These are phyloP conservation scores for Amiota communis DNA, from an alignment of 2,888 invertebrate species.

Conservation along the genomic window DNA sequence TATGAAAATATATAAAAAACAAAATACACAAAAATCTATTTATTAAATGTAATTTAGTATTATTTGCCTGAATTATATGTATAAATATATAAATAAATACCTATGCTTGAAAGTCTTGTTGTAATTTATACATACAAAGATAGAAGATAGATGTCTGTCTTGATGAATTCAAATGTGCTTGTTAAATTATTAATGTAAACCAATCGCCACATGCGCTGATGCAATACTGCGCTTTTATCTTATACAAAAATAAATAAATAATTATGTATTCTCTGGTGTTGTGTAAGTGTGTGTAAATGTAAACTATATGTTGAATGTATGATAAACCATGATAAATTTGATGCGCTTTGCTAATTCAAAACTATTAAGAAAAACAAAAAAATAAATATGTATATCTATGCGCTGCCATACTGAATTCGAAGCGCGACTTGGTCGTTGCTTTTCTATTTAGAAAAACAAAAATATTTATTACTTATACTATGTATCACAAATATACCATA, in stretches of 20 bases:
- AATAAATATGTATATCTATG: constrained; percentile 49
- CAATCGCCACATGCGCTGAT: no score
- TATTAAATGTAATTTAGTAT: not conserved
- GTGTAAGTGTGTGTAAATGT: no score
- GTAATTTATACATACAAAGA: no score
- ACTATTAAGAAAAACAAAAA: constrained; percentile 19
- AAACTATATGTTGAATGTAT: not conserved
- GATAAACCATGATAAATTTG: not conserved
- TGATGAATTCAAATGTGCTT: not conserved
- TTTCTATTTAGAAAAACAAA: not conserved
- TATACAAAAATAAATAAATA: not conserved
- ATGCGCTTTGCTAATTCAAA: constrained; percentile 29
- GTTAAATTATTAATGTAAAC: constrained; percentile 5
- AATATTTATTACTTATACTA: constrained; percentile 39
- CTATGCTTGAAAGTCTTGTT: not conserved
- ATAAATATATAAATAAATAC: not conserved
- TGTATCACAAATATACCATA: constrained; percentile 31
- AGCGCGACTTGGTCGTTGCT: constrained; percentile 18
- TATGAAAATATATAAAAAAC: not conserved
- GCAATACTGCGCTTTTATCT: no score
- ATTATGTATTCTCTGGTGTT: not conserved
- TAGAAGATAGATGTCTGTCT: not conserved
- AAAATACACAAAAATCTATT: constrained; percentile 1
- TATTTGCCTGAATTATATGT: no score
- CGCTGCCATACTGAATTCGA: constrained; percentile 54